A percentile compares a stretch with the other conserved stretches of the same genome.
phyloP scores from a whole-genome alignment of 2,113 vertebrate genomes.

The Antennarius striatus region DNA sequence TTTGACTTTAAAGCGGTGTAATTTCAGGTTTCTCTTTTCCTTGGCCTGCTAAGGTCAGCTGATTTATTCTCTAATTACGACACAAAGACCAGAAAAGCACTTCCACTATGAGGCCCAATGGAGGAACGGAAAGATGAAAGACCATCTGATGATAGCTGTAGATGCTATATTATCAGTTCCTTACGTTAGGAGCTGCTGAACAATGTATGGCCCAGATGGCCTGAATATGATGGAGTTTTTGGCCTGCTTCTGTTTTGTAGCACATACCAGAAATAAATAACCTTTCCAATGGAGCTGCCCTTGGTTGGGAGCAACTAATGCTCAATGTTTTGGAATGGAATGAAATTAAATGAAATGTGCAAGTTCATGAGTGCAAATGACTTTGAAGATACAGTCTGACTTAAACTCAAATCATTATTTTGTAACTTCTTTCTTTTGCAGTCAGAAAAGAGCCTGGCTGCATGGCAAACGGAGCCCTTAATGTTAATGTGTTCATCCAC shows the following conservation, averaged over 20 bases:
- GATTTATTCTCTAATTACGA: constrained; percentile 66
- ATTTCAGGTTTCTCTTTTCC: constrained; percentile 46
- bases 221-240: constrained; percentile 63
- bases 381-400: constrained; percentile 13
- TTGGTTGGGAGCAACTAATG: constrained; percentile 60
- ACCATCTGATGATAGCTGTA: constrained; percentile 15
- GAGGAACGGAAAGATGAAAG: constrained; percentile 49
- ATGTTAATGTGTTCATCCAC: constrained; percentile 4
- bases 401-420: background rate
- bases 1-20: constrained; percentile 54
- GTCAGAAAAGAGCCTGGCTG: no score
- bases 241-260: constrained; percentile 65
- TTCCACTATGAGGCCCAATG: constrained; percentile 27
- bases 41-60: constrained; percentile 49
- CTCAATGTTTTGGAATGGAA: constrained; percentile 56
- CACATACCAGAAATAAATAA: constrained; percentile 74
- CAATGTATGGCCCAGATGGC: constrained; percentile 65
- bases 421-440: no score
- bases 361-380: constrained; percentile 23
- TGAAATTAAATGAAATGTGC: constrained; percentile 44
- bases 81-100: constrained; percentile 55
- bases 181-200: constrained; percentile 58
- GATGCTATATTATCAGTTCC: constrained; percentile 42
- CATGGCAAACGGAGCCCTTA: background rate
- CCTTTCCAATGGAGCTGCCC: constrained; percentile 62